Conservation (phyloP, 2,797 vertebrate genomes). For the Acomys russatus region DNA sequence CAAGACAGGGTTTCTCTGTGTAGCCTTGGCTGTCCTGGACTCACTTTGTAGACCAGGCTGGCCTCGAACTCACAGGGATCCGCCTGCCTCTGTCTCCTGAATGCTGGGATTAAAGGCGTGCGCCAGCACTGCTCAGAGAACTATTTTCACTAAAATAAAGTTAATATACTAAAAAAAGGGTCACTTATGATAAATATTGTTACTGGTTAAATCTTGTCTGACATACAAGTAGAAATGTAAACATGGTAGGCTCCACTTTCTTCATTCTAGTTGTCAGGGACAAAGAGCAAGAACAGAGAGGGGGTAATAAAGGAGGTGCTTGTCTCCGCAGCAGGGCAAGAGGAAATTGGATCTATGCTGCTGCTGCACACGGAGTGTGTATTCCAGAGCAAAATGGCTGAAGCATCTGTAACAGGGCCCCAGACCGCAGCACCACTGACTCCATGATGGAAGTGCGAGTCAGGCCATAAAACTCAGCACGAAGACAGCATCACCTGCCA, state of each 20-base stretch:
- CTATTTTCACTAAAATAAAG: neutral
- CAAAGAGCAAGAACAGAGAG: neutral
- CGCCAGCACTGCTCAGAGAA: too few species aligned
- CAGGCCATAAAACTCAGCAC: too few species aligned
- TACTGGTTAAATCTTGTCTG: neutral
- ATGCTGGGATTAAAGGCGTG: too few species aligned
- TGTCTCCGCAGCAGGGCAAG: neutral
- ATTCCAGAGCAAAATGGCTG: neutral
- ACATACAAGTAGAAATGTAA: neutral
- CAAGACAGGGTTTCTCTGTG: too few species aligned
- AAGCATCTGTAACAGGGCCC: neutral
- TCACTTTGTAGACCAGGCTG: too few species aligned
- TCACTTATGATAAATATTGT: neutral
- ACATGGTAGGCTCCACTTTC: neutral
- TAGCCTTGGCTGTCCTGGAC: too few species aligned
- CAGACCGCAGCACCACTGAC: neutral
- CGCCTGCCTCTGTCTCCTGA: too few species aligned
- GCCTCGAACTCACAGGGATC: too few species aligned
- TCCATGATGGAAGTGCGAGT: neutral
- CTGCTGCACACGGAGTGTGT: neutral
- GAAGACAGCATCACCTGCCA: neutral
- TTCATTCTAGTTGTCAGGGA: slow-evolving; percentile 1
- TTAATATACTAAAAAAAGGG: neutral
- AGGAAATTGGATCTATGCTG: neutral
- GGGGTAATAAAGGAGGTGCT: neutral